Evolutionary conservation across 2,888 invertebrate genomes (phyloP).

Genomic region (Synergus japonicus): DNA sequence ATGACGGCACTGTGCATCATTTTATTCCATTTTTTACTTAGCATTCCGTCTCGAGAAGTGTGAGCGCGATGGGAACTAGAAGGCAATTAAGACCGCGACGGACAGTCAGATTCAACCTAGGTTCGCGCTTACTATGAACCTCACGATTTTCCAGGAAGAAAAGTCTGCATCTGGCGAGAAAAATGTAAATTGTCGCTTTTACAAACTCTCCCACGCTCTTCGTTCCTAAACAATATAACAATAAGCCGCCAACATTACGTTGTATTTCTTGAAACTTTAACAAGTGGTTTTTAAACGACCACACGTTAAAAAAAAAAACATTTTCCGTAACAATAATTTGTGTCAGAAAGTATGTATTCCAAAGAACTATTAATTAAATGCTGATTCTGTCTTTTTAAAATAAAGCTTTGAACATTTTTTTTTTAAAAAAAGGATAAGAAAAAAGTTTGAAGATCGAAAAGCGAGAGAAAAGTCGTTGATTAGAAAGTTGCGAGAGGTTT

Average conservation of each 20-base stretch:
- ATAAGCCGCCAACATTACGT: constrained; percentile 1
- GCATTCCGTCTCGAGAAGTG: constrained; percentile 21
- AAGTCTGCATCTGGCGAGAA: constrained; percentile 45
- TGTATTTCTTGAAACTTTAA: constrained; percentile 24
- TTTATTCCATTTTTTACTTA: constrained; percentile 17
- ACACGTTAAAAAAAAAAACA: too few species aligned
- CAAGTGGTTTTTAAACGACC: constrained; percentile 1
- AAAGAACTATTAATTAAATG: too few species aligned
- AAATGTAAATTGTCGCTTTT: constrained; percentile 46
- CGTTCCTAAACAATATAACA: constrained; percentile 13
- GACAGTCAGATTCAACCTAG: constrained; percentile 44
- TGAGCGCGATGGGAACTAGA: constrained; percentile 48
- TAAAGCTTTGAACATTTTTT: too few species aligned
- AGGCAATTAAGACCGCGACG: constrained; percentile 53
- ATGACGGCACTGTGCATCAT: constrained; percentile 46
- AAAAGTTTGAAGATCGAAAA: neutral
- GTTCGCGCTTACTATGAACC: constrained; percentile 44
- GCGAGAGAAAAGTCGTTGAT: constrained; percentile 4
- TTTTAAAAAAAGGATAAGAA: neutral
- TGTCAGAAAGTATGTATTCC: too few species aligned
- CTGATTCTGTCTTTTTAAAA: too few species aligned
- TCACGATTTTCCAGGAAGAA: constrained; percentile 48
- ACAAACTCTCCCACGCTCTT: constrained; percentile 50
- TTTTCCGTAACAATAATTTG: too few species aligned
- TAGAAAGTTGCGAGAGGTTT: neutral